These are phyloP conservation scores for Epinephelus lanceolatus DNA, from an alignment of 2,113 vertebrate species.

Conservation along the genomic window DNA sequence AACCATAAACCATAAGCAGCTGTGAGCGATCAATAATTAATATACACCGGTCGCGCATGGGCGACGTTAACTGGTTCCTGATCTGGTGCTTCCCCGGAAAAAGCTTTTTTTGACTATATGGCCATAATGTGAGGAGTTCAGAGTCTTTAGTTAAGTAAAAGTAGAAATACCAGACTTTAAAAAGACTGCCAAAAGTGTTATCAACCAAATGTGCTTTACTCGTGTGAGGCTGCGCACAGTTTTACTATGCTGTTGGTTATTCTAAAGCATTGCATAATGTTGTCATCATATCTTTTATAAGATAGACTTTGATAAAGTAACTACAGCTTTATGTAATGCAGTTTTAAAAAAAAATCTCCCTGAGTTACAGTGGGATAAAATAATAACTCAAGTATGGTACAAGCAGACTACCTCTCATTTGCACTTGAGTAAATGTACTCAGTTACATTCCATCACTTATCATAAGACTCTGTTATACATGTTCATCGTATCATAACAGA, in stretches of 20 bases:
- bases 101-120: neutral
- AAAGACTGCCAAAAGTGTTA: no score
- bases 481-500: no score
- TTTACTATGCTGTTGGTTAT: neutral
- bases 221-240: neutral
- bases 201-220: no score
- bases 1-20: conserved; percentile 73
- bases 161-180: no score
- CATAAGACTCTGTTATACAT: neutral
- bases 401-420: neutral
- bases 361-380: no score
- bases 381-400: neutral
- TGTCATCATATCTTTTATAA: neutral
- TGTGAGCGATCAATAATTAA: conserved; percentile 80
- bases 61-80: conserved; percentile 9
- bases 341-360: neutral
- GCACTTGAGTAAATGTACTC: neutral
- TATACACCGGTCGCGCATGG: conserved; percentile 22
- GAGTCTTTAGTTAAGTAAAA: no score
- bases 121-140: neutral
- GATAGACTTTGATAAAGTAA: neutral
- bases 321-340: neutral
- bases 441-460: neutral
- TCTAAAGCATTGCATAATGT: neutral
- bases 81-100: neutral